Percentiles rank a stretch among this genome's conserved stretches.
Evolutionary conservation across 1,140 invertebrate genomes (phyloP).

Genomic region (Bombus balteatus): DNA sequence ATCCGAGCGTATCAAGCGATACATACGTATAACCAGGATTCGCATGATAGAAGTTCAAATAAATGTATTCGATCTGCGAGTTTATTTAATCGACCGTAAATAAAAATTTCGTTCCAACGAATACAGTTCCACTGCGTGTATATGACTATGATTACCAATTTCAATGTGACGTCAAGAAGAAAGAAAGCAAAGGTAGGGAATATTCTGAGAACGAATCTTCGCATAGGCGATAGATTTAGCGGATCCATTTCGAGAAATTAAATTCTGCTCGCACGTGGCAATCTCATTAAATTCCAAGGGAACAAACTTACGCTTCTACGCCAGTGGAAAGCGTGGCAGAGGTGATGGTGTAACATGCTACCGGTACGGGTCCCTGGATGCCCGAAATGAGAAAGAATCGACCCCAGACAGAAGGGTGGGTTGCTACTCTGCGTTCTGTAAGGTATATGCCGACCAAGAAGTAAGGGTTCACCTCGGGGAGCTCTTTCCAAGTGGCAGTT

Average conservation of each 20-base stretch:
- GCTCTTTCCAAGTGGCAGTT: slow-evolving; percentile 61
- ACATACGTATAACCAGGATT: no score
- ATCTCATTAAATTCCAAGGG: slow-evolving; percentile 44
- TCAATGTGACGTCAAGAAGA: background rate
- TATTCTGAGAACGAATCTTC: background rate
- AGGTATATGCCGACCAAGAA: slow-evolving; percentile 55
- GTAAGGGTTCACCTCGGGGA: slow-evolving; percentile 60
- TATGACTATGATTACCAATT: no score
- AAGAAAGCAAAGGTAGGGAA: no score
- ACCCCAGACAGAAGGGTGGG: slow-evolving; percentile 42
- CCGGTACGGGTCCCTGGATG: slow-evolving; percentile 58
- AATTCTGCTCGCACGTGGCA: slow-evolving; percentile 33
- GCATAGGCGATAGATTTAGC: slow-evolving; percentile 17
- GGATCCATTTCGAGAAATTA: slow-evolving; percentile 40
- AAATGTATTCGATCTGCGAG: no score
- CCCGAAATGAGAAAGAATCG: slow-evolving; percentile 69
- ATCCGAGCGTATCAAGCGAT: no score
- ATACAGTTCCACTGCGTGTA: background rate
- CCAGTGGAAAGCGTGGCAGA: slow-evolving; percentile 40
- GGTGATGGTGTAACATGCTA: slow-evolving; percentile 58
- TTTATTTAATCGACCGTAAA: background rate
- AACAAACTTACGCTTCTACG: slow-evolving; percentile 43
- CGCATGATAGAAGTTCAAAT: no score
- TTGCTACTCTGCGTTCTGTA: slow-evolving; percentile 48
- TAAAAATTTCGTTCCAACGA: background rate